A percentile compares a stretch with the other conserved stretches of the same genome.
These are phyloP conservation scores for Bombylius major DNA, from an alignment of 2,888 invertebrate genomes.

Conservation along the genomic window DNA sequence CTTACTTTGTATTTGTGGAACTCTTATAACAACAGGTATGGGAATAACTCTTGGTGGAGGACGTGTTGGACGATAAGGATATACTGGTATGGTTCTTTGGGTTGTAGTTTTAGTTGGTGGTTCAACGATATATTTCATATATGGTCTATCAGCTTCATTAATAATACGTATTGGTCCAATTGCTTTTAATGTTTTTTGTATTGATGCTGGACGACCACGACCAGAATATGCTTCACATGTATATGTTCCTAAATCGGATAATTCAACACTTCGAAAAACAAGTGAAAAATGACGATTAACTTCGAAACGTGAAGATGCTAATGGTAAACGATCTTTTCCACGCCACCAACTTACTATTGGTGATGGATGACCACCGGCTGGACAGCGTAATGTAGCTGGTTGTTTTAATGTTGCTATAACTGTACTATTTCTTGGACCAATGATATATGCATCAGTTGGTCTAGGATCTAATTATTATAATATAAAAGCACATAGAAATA, in stretches of 20 bases:
- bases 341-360: conserved; percentile 79
- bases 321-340: conserved; percentile 60
- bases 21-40: not conserved
- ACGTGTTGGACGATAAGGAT: conserved; percentile 34
- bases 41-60: conserved; percentile 23
- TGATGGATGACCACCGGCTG: conserved; percentile 67
- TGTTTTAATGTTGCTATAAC: conserved; percentile 58
- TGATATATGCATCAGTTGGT: conserved; percentile 44
- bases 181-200: conserved; percentile 61
- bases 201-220: conserved; percentile 59
- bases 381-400: conserved; percentile 61
- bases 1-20: not conserved
- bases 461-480: conserved; percentile 17
- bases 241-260: conserved; percentile 70
- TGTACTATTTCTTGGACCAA: conserved; percentile 50
- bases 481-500: conserved; percentile 8
- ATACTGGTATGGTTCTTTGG: conserved; percentile 29
- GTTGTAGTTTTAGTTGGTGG: conserved; percentile 37
- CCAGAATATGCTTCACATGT: conserved; percentile 85
- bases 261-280: conserved; percentile 54
- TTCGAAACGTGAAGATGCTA: conserved; percentile 41
- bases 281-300: conserved; percentile 62
- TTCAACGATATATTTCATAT: conserved; percentile 47
- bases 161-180: conserved; percentile 52
- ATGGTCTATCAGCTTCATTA: conserved; percentile 44